phyloP scores from a whole-genome alignment of 2,113 vertebrate species.

The Brachyhypopomus gauderio region DNA sequence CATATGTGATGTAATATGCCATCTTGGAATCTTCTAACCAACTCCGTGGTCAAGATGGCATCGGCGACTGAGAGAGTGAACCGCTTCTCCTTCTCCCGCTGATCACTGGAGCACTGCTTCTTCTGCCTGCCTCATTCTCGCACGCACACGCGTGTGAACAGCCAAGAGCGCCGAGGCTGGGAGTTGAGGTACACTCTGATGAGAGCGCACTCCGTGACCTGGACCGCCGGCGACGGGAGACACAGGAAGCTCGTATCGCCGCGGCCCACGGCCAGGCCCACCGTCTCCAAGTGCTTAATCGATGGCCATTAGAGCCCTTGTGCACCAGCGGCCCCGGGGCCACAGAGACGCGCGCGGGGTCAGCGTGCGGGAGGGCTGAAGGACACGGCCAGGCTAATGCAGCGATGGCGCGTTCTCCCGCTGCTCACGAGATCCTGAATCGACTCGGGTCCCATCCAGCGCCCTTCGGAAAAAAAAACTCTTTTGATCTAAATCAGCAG shows the following conservation, averaged over 20 bases:
- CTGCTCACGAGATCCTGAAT: slow-evolving; percentile 12
- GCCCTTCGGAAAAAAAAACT: neutral
- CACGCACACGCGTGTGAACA: neutral
- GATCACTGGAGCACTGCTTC: slow-evolving; percentile 14
- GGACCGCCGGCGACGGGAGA: slow-evolving; percentile 31
- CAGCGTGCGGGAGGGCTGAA: slow-evolving; percentile 20
- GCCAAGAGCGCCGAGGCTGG: too few relatives aligned
- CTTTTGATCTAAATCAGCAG: slow-evolving; percentile 4
- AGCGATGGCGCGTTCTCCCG: neutral
- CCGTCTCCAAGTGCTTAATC: slow-evolving; percentile 50
- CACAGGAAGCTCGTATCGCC: neutral
- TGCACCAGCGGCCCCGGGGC: slow-evolving; percentile 46
- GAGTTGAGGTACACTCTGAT: too few relatives aligned
- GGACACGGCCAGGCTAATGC: slow-evolving; percentile 22
- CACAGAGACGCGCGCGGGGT: slow-evolving; percentile 25
- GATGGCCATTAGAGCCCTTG: slow-evolving; percentile 51
- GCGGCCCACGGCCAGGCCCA: slow-evolving; percentile 42
- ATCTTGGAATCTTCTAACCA: neutral
- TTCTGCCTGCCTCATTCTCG: neutral
- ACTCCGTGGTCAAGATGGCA: neutral
- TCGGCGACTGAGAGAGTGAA: neutral
- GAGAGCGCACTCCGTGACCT: neutral
- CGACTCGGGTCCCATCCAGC: neutral
- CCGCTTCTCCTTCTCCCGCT: neutral
- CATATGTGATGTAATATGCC: neutral